Conservation (phyloP, 2,888 invertebrate species). For the Heteromyza rotundicornis region DNA sequence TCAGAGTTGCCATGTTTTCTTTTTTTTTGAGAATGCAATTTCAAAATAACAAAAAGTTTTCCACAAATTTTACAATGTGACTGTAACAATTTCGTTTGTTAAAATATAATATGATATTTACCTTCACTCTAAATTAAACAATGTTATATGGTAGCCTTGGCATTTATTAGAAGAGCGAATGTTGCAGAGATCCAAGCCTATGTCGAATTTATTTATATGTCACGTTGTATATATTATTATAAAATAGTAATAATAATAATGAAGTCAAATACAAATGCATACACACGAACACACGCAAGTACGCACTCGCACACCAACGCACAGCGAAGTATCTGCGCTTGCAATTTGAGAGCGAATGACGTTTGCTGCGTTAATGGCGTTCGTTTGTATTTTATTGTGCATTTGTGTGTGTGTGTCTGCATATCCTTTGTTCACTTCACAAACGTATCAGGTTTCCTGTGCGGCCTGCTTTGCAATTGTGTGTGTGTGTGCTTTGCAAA, state of each 20-base stretch:
- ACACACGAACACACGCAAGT: background rate
- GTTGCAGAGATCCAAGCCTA: background rate
- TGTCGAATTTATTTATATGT: background rate
- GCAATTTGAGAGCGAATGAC: too few relatives aligned
- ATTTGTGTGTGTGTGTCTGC: background rate
- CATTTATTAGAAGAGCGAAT: background rate
- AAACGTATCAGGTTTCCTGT: background rate
- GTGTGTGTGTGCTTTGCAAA: background rate
- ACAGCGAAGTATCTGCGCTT: background rate
- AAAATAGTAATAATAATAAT: conserved; percentile 25
- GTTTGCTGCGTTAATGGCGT: too few relatives aligned
- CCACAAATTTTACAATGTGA: too few relatives aligned
- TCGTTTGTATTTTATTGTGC: background rate
- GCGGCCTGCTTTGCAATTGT: background rate
- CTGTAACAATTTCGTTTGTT: too few relatives aligned
- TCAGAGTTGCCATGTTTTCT: too few relatives aligned
- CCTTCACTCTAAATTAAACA: too few relatives aligned
- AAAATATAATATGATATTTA: too few relatives aligned
- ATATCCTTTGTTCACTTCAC: background rate
- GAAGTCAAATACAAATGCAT: conserved; percentile 9
- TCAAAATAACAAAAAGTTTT: too few relatives aligned
- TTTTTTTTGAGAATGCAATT: too few relatives aligned
- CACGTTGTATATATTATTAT: conserved; percentile 20
- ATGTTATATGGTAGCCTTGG: too few relatives aligned
- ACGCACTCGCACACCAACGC: background rate